Percentiles rank a stretch among this genome's conserved stretches.
These are phyloP conservation scores for Rhyacophila evoluta DNA, from an alignment of 2,888 invertebrate genomes.

Conservation along the genomic window DNA sequence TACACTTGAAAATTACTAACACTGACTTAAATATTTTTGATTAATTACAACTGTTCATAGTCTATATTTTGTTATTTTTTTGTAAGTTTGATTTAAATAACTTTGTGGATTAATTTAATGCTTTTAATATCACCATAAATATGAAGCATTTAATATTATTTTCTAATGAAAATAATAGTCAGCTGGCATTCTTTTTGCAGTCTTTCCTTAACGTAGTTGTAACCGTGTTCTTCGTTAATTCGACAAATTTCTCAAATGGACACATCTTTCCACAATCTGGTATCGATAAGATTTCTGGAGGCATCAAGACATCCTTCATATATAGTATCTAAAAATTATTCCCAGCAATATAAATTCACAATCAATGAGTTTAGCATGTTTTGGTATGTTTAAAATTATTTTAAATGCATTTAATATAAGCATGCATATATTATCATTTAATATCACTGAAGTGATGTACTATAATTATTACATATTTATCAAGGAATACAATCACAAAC, in stretches of 20 bases:
- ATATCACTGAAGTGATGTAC: no score
- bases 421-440: no score
- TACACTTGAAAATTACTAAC: no score
- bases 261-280: conserved; percentile 67
- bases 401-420: no score
- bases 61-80: no score
- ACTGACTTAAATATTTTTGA: no score
- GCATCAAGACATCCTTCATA: conserved; percentile 62
- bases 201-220: conserved; percentile 56
- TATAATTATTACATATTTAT: no score
- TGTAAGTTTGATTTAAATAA: no score
- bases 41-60: no score
- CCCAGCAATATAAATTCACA: neutral
- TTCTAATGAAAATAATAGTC: conserved; percentile 12
- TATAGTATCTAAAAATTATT: conserved; percentile 65
- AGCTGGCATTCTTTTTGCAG: conserved; percentile 34
- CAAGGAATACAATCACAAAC: no score
- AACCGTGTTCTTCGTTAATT: conserved; percentile 61
- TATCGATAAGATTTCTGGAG: conserved; percentile 61
- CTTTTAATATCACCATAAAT: neutral
- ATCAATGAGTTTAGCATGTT: no score
- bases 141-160: conserved; percentile 47
- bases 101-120: neutral
- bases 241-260: conserved; percentile 66
- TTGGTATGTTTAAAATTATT: no score